Base-by-base conservation (phyloP, 1,140 invertebrate genomes). In the Heliconius congener region DNA sequence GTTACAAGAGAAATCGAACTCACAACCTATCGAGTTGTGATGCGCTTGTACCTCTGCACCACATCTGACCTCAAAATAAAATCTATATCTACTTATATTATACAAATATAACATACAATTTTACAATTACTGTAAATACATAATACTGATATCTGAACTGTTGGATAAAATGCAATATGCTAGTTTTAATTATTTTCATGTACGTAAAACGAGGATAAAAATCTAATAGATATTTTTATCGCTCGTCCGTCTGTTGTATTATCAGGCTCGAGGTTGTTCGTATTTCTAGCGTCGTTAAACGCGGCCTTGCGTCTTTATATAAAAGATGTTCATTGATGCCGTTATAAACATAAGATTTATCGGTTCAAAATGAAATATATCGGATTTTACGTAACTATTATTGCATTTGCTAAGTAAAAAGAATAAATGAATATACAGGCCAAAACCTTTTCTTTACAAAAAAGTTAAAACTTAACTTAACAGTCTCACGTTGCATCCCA, bases 241-340 rank as follows among this genome's bases (percentile, higher is more conserved):
- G 39, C 42, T 18, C 66, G 6, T 50, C 66, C 42, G 34, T 57
- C 74, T 60, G 52, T 55, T 60, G 55, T 57, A 66, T 52, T 60
- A 60, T 75, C 52, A 60, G 34, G 52, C 52, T 60, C 74, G 74
- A 75, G 74, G 74, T 78, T 77, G 75, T 74, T 82, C 72, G 66
- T 80, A 78, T 80, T 73, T 82, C 76, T 78, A 82, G 73, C 37
- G 42, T 78, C 81, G 74, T 83, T 78, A 83, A 81, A 76, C 72
- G 23, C 55, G 81, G 60, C 81, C 81, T 83, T 75, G 81, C 71
- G 70, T 80, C 60, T 73, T 76, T 78, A 71, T 70, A 50, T 55
- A 72, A 71, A 82, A 73, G 73, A 77, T 71, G 42, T 78, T 77
- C 72, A 82, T 82, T 71, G 60, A 78, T 80, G 76, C 73, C 76